Base-by-base conservation (phyloP, 92 coral and sea anemone species). In the Muricea muricata region DNA sequence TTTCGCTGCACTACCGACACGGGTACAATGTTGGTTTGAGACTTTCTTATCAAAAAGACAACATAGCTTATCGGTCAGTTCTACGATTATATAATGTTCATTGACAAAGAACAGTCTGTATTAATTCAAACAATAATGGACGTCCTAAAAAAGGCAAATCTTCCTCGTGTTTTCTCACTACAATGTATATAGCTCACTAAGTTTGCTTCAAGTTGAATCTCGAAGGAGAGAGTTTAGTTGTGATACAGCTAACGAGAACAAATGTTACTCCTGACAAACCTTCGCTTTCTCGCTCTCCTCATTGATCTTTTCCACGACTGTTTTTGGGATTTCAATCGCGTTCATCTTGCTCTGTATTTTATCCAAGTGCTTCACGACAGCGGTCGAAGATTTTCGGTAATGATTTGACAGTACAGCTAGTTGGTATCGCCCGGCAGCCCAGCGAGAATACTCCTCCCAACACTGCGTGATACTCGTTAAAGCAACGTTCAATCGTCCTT, bases 381-480 rank as follows among this genome's bases (percentile, higher is more conserved):
- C 97, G 65, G 84, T 85, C 29, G 99, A 93, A 0, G 97, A 88
- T 58, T 91, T 95, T 68, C 92, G 86, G 78, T 97, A 97, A 75
- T 97, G 97, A n/a, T 89, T 91, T 0, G 99, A 92, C 68, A 97
- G 90, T 52, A 93, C 98, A 65, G 94, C 81, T 79, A 97, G 83
- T 68, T 97, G 98, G 76, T 97, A 97, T 47, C 99, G 88, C 18
- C 99, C 99, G 21, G 99, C 98, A 15, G 99, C 99, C 99, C 99
- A 97, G 13, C 99, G 95, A 28, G 93, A 86, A 93, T 90, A 92
- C 87, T 97, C 99, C 76, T 97, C 99, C 99, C 99, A 97, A 56
- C 97, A 89, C 68, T 90, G 92, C 23, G 98, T 97, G 29, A 97
- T 71, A 60, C 90, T 83, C 45, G 98, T 93, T 83, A 95, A 89